Evolutionary conservation across 2,888 invertebrate species (phyloP), one percentile per base, ranked within the genome.

Genomic region (Panzeria rudis): DNA sequence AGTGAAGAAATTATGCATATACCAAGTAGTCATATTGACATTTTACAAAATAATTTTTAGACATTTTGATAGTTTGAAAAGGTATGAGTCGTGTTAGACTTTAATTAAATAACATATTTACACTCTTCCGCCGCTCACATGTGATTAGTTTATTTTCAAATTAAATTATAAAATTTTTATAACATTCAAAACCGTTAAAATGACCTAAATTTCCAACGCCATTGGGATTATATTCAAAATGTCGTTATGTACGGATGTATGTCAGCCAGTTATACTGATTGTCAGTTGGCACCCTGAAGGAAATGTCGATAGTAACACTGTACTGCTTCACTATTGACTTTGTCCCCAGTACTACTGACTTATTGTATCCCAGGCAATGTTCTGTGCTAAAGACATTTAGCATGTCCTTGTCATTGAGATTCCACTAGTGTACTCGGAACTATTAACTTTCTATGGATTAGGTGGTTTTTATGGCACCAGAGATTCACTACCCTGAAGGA

Each of bases 131-230:
- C 29, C 29, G 3, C 5, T 35, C 11, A 2, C 8, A 20, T 4
- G 11, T 41, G 2, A 3, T 20, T 66, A 35, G 29, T 54, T 64
- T 44, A 32, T 50, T 56, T 50, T 15, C 9, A 66, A 73, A 73
- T 69, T 61, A 38, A 71, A 79, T 80, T 56, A 73, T 78, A 50
- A 50, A 71, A 71, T 72, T 56, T 41, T 71, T 72, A 64, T 50
- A 73, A 59, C 64, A 73, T 59, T 68, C n/a, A 61, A 78, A 61
- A 25, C 41, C 29, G 41, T 81, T 75, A 32, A 82, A 82, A 20
- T 76, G 76, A 64, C 82, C 82, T 64, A 76, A 69, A 82, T 82
- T 71, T 47, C 9, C 44, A 59, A 17, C 35, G 54, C 23, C 71
- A 17, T 13, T 71, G 25, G 50, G 4, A 32, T n/a, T 23, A 35